Conservation (phyloP, 2,113 vertebrate genomes). For the Todiramphus chloris region DNA sequence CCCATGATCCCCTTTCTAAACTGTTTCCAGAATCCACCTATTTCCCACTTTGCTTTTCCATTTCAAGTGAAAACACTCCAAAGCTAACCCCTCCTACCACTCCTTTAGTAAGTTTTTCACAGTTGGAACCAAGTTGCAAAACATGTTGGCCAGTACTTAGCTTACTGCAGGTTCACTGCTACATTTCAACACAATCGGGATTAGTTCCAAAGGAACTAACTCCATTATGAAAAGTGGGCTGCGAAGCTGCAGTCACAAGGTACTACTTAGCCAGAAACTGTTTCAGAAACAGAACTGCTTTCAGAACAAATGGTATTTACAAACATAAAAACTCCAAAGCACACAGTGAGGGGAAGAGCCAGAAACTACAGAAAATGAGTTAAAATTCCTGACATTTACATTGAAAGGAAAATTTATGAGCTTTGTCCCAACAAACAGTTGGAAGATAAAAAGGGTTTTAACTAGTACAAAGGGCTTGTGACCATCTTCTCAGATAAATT, state of each 20-base stretch:
- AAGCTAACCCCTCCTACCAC: neutral
- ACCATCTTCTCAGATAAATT: neutral
- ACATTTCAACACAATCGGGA: neutral
- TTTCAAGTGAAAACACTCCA: neutral
- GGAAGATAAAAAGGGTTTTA: neutral
- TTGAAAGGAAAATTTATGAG: neutral
- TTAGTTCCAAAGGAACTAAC: neutral
- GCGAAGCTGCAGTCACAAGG: neutral
- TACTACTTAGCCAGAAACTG: neutral
- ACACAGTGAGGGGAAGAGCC: neutral
- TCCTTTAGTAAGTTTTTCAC: neutral
- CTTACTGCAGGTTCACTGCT: neutral
- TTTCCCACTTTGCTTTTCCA: neutral
- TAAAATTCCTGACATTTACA: neutral
- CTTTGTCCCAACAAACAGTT: neutral
- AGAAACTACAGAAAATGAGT: neutral
- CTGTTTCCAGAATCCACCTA: neutral
- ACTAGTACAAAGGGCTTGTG: neutral
- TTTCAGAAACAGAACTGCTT: neutral
- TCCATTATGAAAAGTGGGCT: neutral
- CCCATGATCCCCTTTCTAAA: neutral
- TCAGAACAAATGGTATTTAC: slow-evolving; percentile 12
- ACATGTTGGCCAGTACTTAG: neutral
- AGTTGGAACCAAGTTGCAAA: neutral
- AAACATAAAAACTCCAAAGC: neutral